These are phyloP conservation scores for Macrotrachela quadricornifera DNA, from an alignment of 1,140 invertebrate species.

Conservation along the genomic window DNA sequence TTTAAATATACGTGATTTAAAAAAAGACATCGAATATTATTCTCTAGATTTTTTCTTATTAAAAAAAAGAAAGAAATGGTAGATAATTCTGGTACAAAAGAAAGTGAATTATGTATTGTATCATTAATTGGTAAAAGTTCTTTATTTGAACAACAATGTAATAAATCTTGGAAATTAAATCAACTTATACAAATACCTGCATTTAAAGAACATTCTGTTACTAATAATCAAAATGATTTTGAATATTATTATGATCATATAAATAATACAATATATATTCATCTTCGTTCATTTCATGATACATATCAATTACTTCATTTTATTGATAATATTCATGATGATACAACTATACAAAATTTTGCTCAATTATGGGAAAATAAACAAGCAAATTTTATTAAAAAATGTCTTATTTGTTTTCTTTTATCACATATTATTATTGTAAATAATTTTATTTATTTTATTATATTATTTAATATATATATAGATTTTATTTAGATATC, in stretches of 20 bases:
- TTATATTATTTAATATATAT: constrained; percentile 12
- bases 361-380: constrained; percentile 50
- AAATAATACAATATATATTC: constrained; percentile 43
- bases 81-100: not conserved
- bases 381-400: constrained; percentile 47
- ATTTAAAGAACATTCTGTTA: constrained; percentile 18
- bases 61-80: no score
- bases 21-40: no score
- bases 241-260: constrained; percentile 38
- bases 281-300: constrained; percentile 42
- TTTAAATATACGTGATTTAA: no score
- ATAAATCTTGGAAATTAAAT: constrained; percentile 41
- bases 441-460: constrained; percentile 10
- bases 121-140: constrained; percentile 45
- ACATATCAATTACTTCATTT: constrained; percentile 34
- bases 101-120: constrained; percentile 37
- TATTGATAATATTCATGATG: constrained; percentile 33
- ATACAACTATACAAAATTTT: constrained; percentile 34
- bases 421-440: constrained; percentile 48
- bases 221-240: not conserved
- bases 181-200: constrained; percentile 32
- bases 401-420: constrained; percentile 52
- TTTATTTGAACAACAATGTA: constrained; percentile 32
- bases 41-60: no score
- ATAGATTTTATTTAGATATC: no score